Base-by-base conservation (phyloP, 2,113 vertebrate species). In the Anas platyrhynchos region DNA sequence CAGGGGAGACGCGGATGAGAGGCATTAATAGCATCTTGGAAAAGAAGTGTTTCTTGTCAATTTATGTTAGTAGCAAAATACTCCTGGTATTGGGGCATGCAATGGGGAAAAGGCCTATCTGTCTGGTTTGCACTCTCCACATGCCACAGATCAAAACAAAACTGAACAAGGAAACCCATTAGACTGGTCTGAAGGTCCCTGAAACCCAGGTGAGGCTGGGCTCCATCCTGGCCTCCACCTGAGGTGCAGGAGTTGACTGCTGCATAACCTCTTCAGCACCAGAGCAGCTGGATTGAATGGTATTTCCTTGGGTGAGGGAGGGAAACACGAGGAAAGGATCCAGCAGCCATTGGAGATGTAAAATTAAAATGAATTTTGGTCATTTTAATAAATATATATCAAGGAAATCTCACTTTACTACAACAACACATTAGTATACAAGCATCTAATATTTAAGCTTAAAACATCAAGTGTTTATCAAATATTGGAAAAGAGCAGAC, bases 351-450 rank as follows among this genome's bases (percentile, higher is more conserved):
- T 84, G 62, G 97, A 95, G 71, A 87, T 96, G 74, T 96, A 95
- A 98, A 96, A 97, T 80, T 96, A 92, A 91, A 97, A 95, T 95
- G 96, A 97, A 95, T 97, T 97, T 97, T 96, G 55, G 96, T 97
- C 94, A 95, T 98, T 98, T 98, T 98, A 98, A 98, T 98, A 98
- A 98, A 98, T 98, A 98, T 98, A 97, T 98, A 97, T 97, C 98
- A 97, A 98, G 98, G 83, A 98, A 98, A 98, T 97, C 84, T 98
- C 97, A 98, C 98, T 98, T 98, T 98, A 97, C 98, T 98, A 98
- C 98, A 98, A 96, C 96, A 97, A 94, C 98, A 98, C 97, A 86
- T 97, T 97, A 97, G 96, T 97, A 97, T 98, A 98, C 98, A 98
- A 98, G 98, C 97, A 97, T 96, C 98, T 98, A 98, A 97, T 96